Evolutionary conservation across 1,140 invertebrate genomes (phyloP), one percentile per base, ranked within the genome.

Genomic region (Streblospio benedicti): DNA sequence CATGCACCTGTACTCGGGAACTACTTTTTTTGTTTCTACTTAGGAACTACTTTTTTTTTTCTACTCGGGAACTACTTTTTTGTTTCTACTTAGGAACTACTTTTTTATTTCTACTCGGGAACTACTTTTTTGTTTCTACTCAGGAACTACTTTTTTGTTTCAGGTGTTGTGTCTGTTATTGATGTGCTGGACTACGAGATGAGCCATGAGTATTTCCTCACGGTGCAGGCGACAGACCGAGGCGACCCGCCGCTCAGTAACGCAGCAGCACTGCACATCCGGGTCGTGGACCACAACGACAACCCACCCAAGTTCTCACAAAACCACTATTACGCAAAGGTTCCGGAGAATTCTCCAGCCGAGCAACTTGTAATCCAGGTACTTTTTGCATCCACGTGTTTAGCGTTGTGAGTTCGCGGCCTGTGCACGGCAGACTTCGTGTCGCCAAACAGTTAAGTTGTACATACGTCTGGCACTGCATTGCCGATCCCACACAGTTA

Each of bases 171-270:
- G 31, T 82, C 79, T 20, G 83, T 94, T 12, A 83, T 85, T 5
- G 87, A 90, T 53, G 83, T 85, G 25, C 75, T 97, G 45, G 80
- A 81, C 68, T 74, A 76, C 61, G 93, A 97, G 78, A 83, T 85
- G 62, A 85, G 87, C 0, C 83, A 84, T 41, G 87, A 90, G 68
- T 96, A 95, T 71, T 86, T 89, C 59, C 79, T 97, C 18, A 94
- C 91, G 0, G 85, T 97, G 43, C 86, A 93, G 74, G 93, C 93
- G 1, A 82, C 87, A 14, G 94, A 97, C 74, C 86, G 87, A 2
- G 92, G 81, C 1, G 88, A 83, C 20, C 67, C 64, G 4, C 35
- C 69, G 47, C 54, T 55, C 1, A 68, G 61, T 41, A 60, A 62
- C n/a, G 68, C 71, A 35, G 57, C 65, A 1, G 64, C 62, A 69